phyloP scores from a whole-genome alignment of 2,113 vertebrate species.

The Festucalex cinctus region DNA sequence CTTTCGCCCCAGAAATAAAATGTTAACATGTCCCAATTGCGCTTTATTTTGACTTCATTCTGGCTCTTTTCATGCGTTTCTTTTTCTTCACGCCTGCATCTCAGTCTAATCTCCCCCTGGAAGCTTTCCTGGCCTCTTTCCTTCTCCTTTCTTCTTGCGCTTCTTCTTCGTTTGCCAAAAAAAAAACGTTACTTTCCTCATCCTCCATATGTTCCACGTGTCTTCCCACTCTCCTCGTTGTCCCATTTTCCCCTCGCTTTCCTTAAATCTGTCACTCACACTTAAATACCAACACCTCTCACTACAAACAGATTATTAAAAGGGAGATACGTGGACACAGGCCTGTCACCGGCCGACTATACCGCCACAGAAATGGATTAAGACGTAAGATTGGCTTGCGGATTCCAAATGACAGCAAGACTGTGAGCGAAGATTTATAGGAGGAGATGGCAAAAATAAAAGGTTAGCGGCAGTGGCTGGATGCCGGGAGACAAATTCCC shows the following conservation, averaged over 20 bases:
- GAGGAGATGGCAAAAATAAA: slow-evolving; percentile 40
- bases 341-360: slow-evolving; percentile 27
- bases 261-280: slow-evolving; percentile 29
- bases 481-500: slow-evolving; percentile 27
- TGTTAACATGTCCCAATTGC: slow-evolving; percentile 32
- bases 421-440: slow-evolving; percentile 35
- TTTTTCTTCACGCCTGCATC: slow-evolving; percentile 25
- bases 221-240: slow-evolving; percentile 16
- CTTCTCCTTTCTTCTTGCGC: slow-evolving; percentile 16
- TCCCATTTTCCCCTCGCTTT: slow-evolving; percentile 23
- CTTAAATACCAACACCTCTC: slow-evolving; percentile 7
- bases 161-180: slow-evolving; percentile 35
- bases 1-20: slow-evolving; percentile 15
- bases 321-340: slow-evolving; percentile 39
- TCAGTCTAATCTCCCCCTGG: slow-evolving; percentile 56
- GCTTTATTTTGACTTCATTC: slow-evolving; percentile 40
- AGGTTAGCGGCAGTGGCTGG: slow-evolving; percentile 2
- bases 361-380: slow-evolving; percentile 19
- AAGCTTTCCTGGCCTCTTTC: slow-evolving; percentile 50
- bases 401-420: slow-evolving; percentile 40
- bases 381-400: slow-evolving; percentile 37
- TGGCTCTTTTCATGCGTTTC: slow-evolving; percentile 48
- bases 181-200: slow-evolving; percentile 5
- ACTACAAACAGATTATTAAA: slow-evolving; percentile 37
- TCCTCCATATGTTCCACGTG: not conserved